Evolutionary conservation across 2,888 invertebrate genomes (phyloP), one percentile per base, ranked within the genome.

Genomic region (Oligia latruncula): DNA sequence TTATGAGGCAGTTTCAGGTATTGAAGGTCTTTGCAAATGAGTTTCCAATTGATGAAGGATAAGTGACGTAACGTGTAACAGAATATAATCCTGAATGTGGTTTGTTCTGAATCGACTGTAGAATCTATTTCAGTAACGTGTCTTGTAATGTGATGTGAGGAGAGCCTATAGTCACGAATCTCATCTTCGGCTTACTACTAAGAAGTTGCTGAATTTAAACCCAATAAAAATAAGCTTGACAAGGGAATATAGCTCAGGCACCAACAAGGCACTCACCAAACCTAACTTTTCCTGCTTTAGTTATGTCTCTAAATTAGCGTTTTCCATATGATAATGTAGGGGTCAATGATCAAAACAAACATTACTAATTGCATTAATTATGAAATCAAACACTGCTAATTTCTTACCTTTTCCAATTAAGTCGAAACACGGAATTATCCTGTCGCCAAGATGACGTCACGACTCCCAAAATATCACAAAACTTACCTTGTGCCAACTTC

Each of bases 401-500:
- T 35, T 62, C 4, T 9, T 29, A 15, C 4, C 17, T n/a, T 11
- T 35, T n/a, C 2, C 20, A 40, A 66, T 29, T 29, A 23, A 40
- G 8, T 23, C 20, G 6, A 40, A 73, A 20, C 46, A 62, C 20
- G 11, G 0, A 17, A 58, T 58, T 67, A n/a, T 80, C 64, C 15
- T 49, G 49, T 49, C 15, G 15, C 49, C 15, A 49, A 8, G 0
- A 17, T 43, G 29, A 66, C 73, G 55, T 66, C n/a, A 71, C 3
- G 9, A 46, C 4, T 43, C 35, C n/a, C 20, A 58, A 78, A 68
- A 76, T 62, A 65, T 62, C 52, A 68, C 15, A 77, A 70, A 23
- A 82, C 90, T 1, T 93, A 96, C 96, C 96, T 94, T 95, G 93
- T 23, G 94, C 95, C 87, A 96, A 85, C 84, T 96, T 96, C 87